Conservation (phyloP, 2,797 vertebrate species). For the Cyclopterus lumpus region DNA sequence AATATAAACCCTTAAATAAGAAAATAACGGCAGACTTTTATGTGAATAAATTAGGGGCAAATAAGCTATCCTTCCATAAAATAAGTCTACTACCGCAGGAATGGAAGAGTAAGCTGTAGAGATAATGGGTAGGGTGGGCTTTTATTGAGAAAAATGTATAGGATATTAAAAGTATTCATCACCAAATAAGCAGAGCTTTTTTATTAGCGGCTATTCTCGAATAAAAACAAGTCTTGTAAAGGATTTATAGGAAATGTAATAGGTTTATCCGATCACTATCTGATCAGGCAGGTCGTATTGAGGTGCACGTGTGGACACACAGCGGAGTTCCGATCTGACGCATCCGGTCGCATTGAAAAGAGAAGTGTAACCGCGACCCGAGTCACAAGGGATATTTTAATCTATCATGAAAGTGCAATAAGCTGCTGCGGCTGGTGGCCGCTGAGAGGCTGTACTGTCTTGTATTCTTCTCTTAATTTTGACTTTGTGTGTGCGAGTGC, state of each 20-base stretch:
- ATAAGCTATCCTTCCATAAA: neutral
- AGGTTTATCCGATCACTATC: neutral
- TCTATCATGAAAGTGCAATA: conserved; percentile 43
- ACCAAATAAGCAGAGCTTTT: neutral
- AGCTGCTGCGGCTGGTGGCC: conserved; percentile 10
- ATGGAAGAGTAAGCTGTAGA: neutral
- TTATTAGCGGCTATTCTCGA: neutral
- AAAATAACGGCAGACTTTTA: neutral
- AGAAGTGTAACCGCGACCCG: neutral
- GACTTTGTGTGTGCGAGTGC: conserved; percentile 1
- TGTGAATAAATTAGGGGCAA: neutral
- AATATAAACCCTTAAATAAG: neutral
- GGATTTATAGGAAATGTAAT: neutral
- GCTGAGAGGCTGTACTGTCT: conserved; percentile 6
- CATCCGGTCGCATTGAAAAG: neutral
- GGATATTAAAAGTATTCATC: neutral
- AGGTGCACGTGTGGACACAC: neutral
- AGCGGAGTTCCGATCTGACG: neutral
- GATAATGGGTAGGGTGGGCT: neutral
- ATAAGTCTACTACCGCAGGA: neutral
- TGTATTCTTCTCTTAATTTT: conserved; percentile 12
- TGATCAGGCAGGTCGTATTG: neutral
- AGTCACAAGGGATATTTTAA: conserved; percentile 1
- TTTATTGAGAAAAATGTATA: neutral
- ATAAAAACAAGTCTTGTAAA: neutral